Evolutionary conservation across 1,140 invertebrate genomes (phyloP), one percentile per base, ranked within the genome.

Genomic region (Hydropsyche tenuis): DNA sequence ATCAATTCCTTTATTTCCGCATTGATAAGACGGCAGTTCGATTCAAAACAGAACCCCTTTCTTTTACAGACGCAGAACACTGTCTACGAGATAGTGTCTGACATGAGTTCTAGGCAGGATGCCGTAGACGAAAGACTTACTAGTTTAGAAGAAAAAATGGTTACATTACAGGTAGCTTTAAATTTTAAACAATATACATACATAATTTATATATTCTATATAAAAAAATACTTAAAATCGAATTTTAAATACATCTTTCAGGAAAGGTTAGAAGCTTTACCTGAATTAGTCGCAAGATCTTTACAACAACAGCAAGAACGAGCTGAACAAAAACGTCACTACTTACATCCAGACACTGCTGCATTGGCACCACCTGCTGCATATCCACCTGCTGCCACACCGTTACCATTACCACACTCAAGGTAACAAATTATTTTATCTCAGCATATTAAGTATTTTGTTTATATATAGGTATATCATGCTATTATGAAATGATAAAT

Each of bases 51-150:
- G 83, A 83, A 86, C 82, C 85, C 85, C 80, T 84, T 86, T 81
- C 77, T 86, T 78, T 91, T 89, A 65, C 88, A 99, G 96, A 97
- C 96, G 64, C 96, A 98, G 88, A 96, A 95, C 81, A 96, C 94
- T 14, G 96, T 98, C 63, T 97, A 98, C 83, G 96, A 98, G 85
- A 94, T 98, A 79, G 96, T 98, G 53, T 95, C 94, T 18, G 96
- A 98, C 79, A 96, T 98, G 92, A 96, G 93, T 81, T 90, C 91
- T 48, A 90, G 95, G 69, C 95, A 97, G 82, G 93, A 96, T 81
- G 89, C 90, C 12, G 87, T 98, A 76, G 96, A 99, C 82, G 94
- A 95, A 81, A 90, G 94, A 78, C 84, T 97, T 78, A 88, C 90
- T 69, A 90, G 90, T 78, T 87, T 97, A 80, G 95, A 97, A 86